Conservation (phyloP, 2,797 vertebrate species). For the Argya squamiceps region DNA sequence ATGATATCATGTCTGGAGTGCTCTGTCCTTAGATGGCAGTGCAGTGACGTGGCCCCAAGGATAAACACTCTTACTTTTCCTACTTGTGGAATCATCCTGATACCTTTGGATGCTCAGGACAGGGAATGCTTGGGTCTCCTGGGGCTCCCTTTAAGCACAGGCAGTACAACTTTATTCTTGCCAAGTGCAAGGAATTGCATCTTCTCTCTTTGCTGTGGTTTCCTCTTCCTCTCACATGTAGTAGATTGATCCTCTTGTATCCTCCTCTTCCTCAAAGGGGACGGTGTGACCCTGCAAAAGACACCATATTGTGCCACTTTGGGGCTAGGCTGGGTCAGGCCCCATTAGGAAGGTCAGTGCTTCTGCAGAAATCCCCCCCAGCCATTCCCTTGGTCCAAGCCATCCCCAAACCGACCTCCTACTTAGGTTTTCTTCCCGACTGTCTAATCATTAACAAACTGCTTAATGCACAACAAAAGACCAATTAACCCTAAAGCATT, state of each 20-base stretch:
- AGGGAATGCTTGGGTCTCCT: not conserved
- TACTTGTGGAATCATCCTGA: not conserved
- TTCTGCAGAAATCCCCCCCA: not conserved
- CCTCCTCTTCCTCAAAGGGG: not conserved
- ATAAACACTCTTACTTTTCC: not conserved
- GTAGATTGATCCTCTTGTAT: not conserved
- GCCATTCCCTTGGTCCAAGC: slow-evolving; percentile 17
- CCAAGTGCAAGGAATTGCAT: not conserved
- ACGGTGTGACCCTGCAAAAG: not conserved
- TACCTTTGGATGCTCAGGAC: not conserved
- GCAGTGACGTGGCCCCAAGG: not conserved
- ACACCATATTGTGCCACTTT: not conserved
- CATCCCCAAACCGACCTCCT: slow-evolving; percentile 63
- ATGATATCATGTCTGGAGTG: rapidly evolving
- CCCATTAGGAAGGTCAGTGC: slow-evolving; percentile 38
- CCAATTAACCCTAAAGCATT: slow-evolving; percentile 72
- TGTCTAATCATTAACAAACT: slow-evolving; percentile 80
- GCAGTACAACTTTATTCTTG: not conserved
- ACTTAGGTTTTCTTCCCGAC: slow-evolving; percentile 34
- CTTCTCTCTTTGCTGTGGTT: not conserved
- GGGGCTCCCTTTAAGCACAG: not conserved
- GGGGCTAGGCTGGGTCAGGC: not conserved
- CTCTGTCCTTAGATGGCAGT: not conserved
- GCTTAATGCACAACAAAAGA: slow-evolving; percentile 69
- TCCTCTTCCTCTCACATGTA: not conserved